Conservation (phyloP, 1,140 invertebrate species). For the Drosophila sturtevanti region DNA sequence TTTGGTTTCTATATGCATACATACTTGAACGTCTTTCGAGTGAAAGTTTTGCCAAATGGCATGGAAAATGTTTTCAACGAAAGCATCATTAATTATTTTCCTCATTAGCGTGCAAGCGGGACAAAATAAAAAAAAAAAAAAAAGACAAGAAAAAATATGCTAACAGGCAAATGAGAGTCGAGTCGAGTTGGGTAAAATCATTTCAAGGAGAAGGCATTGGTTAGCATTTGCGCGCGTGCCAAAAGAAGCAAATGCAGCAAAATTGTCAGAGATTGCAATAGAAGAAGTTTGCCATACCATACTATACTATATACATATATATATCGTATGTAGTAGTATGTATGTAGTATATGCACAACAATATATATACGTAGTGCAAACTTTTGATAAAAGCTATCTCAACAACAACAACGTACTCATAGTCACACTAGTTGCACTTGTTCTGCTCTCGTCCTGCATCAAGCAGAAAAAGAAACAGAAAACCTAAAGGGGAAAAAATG, state of each 20-base stretch:
- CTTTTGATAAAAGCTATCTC: conserved; percentile 54
- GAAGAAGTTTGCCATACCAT: conserved; percentile 32
- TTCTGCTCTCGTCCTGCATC: conserved; percentile 37
- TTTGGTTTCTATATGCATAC: background rate
- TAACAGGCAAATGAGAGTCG: background rate
- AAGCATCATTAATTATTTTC: conserved; percentile 78
- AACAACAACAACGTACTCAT: conserved; percentile 26
- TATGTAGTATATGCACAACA: conserved; percentile 26
- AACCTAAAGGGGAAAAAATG: background rate
- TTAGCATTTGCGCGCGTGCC: conserved; percentile 53
- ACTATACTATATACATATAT: conserved; percentile 15
- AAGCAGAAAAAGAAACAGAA: conserved; percentile 37
- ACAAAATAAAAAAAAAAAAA: conserved; percentile 6
- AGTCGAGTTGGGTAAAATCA: conserved; percentile 10
- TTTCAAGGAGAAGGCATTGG: conserved; percentile 44
- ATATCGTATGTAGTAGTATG: conserved; percentile 15
- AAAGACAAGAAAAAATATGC: background rate
- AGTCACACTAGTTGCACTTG: conserved; percentile 36
- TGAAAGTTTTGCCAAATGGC: conserved; percentile 79
- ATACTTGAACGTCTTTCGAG: conserved; percentile 52
- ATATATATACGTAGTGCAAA: conserved; percentile 5
- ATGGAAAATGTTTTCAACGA: conserved; percentile 66
- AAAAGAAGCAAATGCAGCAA: conserved; percentile 72
- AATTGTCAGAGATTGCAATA: conserved; percentile 52
- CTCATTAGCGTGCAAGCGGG: conserved; percentile 68